Evolutionary conservation across 2,113 vertebrate genomes (phyloP).

Genomic region (Tenebrosternarchus preto): DNA sequence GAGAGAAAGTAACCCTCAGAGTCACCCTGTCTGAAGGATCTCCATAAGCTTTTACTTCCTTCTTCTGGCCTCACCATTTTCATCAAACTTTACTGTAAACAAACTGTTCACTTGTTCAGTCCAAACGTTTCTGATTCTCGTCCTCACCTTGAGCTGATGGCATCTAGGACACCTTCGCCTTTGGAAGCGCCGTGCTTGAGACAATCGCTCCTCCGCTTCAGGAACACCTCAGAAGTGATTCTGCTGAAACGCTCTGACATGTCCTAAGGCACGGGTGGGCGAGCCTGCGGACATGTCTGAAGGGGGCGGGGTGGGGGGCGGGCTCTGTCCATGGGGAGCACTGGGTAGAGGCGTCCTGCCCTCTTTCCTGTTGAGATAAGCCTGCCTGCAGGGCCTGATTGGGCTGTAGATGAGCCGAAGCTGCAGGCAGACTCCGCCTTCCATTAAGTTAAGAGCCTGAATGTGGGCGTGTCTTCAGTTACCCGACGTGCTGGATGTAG

Average conservation of each 20-base stretch:
- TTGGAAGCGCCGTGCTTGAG: neutral
- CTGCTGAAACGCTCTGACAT: neutral
- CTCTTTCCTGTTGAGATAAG: constrained; percentile 27
- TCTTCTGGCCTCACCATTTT: too few species aligned
- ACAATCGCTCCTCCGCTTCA: neutral
- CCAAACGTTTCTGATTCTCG: neutral
- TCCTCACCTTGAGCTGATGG: neutral
- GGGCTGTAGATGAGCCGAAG: constrained; percentile 22
- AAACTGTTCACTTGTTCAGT: neutral
- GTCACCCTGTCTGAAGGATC: neutral
- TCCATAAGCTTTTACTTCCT: neutral
- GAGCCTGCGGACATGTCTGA: neutral
- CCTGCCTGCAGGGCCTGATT: constrained; percentile 24
- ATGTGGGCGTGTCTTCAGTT: neutral
- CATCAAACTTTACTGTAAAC: neutral
- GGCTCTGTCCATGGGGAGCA: neutral
- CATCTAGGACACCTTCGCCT: neutral
- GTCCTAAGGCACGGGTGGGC: constrained; percentile 11
- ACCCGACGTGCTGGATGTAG: neutral
- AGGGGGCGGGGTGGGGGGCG: neutral
- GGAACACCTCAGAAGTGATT: neutral
- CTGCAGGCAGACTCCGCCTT: neutral
- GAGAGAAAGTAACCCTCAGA: neutral
- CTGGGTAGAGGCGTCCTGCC: neutral
- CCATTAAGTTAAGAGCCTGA: neutral